Evolutionary conservation across 1,140 invertebrate species (phyloP), one percentile per base, ranked within the genome.

Genomic region (Platyscapa corneri): DNA sequence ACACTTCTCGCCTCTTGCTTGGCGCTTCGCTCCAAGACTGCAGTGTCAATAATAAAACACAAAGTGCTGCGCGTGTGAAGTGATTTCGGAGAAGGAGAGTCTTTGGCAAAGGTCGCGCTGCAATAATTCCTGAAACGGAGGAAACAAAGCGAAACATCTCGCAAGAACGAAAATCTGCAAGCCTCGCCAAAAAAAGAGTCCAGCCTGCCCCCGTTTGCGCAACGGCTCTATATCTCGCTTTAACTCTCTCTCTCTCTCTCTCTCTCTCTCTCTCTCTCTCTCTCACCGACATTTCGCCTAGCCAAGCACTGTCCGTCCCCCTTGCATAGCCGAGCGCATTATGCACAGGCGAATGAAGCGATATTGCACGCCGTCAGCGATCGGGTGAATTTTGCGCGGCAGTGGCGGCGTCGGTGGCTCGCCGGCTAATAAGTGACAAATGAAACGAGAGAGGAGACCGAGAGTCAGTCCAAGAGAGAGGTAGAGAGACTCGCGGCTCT

Each of bases 351-450:
- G 83, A 79, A 74, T 74, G 46, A 72, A 80, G 76, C 77, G 65
- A 60, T 77, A 32, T 49, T 46, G 37, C 60, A 34, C 1, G 32
- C 75, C 42, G 74, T n/a, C n/a, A 32, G 67, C 67, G 20, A 39
- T 72, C 53, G 46, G 64, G 74, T 84, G 49, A 79, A 84, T 78
- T 79, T 53, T 16, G 83, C 75, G 23, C 49, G 49, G 49, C 49
- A n/a, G n/a, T n/a, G n/a, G n/a, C n/a, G n/a, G n/a, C n/a, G n/a
- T n/a, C n/a, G n/a, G n/a, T n/a, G 49, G 49, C 49, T 46, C 53
- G 27, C 30, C 78, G 39, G 39, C 79, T 85, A 85, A 85, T 85
- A 76, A 82, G 85, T 78, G 85, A 86, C 85, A 86, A 86, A 86
- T 86, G 85, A 70, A 86, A 72, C 42, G 42, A 79, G 75, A 39